Conservation (phyloP, 2,113 vertebrate species). For the Xyliphius kryptos region DNA sequence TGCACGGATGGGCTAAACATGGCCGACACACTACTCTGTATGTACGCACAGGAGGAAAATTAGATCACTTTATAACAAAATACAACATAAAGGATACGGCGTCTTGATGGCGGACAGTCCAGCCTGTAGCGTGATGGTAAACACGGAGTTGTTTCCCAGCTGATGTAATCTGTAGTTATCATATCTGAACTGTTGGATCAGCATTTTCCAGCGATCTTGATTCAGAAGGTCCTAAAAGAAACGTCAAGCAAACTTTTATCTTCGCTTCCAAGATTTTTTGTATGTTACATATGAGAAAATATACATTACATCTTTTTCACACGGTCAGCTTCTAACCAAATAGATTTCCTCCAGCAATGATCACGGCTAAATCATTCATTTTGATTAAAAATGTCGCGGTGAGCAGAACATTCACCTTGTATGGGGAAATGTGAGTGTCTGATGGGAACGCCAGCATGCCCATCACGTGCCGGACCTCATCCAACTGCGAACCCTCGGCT, state of each 20-base stretch:
- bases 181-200: conserved; percentile 98
- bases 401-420: conserved; percentile 72
- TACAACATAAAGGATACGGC: conserved; percentile 97
- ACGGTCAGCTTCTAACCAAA: no score
- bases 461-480: conserved; percentile 98
- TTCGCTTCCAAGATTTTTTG: no score
- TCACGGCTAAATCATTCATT: no score
- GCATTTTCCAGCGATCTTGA: conserved; percentile 96
- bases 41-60: no score
- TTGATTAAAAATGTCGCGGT: background rate
- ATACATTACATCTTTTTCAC: no score
- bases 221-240: conserved; percentile 88
- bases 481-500: conserved; percentile 93
- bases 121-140: conserved; percentile 96
- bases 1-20: no score
- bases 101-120: conserved; percentile 98
- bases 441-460: conserved; percentile 98
- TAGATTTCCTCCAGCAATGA: no score
- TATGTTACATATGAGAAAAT: no score
- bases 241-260: conserved; percentile 13
- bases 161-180: conserved; percentile 99
- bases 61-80: no score
- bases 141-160: conserved; percentile 96
- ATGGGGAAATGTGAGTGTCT: conserved; percentile 96
- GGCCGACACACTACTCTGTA: no score